Base-by-base conservation (phyloP, 2,888 invertebrate genomes). In the Sussaba pulchella region DNA sequence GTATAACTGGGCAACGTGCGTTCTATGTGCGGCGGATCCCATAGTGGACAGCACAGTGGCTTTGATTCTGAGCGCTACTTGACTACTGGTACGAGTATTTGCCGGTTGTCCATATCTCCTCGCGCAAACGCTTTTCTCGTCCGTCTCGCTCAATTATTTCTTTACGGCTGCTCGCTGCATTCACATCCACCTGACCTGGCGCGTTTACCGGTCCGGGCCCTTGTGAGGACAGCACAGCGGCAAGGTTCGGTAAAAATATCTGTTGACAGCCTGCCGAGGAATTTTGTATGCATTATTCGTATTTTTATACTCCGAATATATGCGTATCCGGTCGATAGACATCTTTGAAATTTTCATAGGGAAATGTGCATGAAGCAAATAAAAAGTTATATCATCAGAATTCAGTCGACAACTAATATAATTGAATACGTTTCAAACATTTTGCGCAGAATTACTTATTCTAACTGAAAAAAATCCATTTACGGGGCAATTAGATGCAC, bases 61-160 rank as follows among this genome's bases (percentile, higher is more conserved):
- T 86, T 85, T 83, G 85, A 84, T 84, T 86, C 83, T 36, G 72
- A 77, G 83, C 82, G 10, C 86, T 87, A 88, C 86, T 87, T 83
- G 86, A 87, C 86, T n/a, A n/a, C n/a, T 85, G 84, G 88, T 87
- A 86, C 86, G 86, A 86, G 88, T 89, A 89, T 89, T 88, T 87
- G 87, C 87, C 85, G 87, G 84, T 82, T 87, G 85, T 83, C 84
- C 47, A n/a, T 78, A 69, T 71, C 74, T 63, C 72, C 80, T 50
- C 64, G 78, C 75, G 74, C 77, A 36, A 73, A 24, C 76, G 64
- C 81, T 66, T 81, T 47, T 52, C 69, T 71, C 78, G 69, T 64
- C 80, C 63, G 66, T 72, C 73, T 78, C 63, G n/a, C 50, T 67
- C 52, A 80, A 78, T 78, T 73, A 76, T 78, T 50, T 78, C 31